phyloP scores from a whole-genome alignment of 2,113 vertebrate species.

The Athene noctua region DNA sequence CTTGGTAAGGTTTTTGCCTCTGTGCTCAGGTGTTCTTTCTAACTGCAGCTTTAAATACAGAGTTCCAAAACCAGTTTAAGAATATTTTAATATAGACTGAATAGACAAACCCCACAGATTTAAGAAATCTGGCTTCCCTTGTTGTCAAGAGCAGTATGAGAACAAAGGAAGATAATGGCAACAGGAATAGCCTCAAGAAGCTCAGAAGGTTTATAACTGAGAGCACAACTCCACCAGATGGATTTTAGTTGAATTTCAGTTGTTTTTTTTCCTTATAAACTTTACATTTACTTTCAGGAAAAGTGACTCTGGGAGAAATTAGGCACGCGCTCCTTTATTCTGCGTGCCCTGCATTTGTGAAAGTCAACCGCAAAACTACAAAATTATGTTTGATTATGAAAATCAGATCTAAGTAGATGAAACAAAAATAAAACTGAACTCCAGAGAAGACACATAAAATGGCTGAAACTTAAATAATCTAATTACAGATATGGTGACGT shows the following conservation, averaged over 20 bases:
- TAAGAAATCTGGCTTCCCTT: background rate
- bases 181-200: background rate
- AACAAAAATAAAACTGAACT: background rate
- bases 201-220: slow-evolving; percentile 66
- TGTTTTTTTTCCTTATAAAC: background rate
- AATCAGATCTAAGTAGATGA: background rate
- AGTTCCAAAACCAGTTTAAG: background rate
- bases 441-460: background rate
- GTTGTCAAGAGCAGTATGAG: background rate
- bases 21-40: background rate
- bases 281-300: background rate
- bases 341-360: background rate
- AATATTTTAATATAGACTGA: background rate
- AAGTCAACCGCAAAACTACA: background rate
- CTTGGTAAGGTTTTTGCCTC: background rate
- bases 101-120: background rate
- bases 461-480: background rate
- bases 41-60: background rate
- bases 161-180: background rate
- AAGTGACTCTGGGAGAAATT: background rate
- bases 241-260: slow-evolving; percentile 77
- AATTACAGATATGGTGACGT: background rate
- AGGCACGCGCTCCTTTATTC: background rate
- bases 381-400: slow-evolving; percentile 19
- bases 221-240: slow-evolving; percentile 76